A percentile compares a stretch with the other conserved stretches of the same genome.
Conservation (phyloP, 2,113 vertebrate species). For the Triplophysa tibetana region DNA sequence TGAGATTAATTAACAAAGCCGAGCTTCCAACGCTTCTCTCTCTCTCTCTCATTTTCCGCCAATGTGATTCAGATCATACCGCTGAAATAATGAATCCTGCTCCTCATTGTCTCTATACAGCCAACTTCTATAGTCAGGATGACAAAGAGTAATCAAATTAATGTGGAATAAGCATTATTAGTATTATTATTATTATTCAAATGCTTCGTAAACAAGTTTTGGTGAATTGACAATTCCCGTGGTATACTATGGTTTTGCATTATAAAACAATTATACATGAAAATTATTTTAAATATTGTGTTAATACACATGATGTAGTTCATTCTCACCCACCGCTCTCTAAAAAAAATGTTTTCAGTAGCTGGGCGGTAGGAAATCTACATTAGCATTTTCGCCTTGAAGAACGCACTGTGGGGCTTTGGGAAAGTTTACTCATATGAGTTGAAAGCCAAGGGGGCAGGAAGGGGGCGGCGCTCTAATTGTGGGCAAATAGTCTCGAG, state of each 20-base stretch:
- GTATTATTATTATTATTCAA: not conserved
- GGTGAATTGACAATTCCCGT: too few species aligned
- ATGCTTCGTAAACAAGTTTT: not conserved
- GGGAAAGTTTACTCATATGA: constrained; percentile 60
- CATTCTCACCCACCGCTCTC: too few species aligned
- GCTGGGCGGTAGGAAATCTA: constrained; percentile 53
- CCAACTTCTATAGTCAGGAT: not conserved
- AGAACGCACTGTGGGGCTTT: constrained; percentile 59
- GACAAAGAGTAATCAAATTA: constrained; percentile 3
- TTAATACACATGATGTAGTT: too few species aligned
- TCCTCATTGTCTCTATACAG: constrained; percentile 3
- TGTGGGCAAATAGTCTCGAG: constrained; percentile 58
- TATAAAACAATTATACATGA: too few species aligned
- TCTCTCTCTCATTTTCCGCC: constrained; percentile 22
- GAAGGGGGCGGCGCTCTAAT: constrained; percentile 50
- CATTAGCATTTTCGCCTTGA: constrained; percentile 58
- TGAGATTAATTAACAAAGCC: constrained; percentile 54
- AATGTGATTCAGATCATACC: constrained; percentile 20
- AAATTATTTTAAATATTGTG: too few species aligned
- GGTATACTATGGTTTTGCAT: too few species aligned
- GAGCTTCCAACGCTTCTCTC: constrained; percentile 11
- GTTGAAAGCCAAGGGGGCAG: constrained; percentile 54
- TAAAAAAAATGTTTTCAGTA: constrained; percentile 53
- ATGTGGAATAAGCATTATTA: not conserved
- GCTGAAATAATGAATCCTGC: constrained; percentile 38